These are phyloP conservation scores for Clarias fuscus DNA, from an alignment of 2,797 vertebrate genomes.

Conservation along the genomic window DNA sequence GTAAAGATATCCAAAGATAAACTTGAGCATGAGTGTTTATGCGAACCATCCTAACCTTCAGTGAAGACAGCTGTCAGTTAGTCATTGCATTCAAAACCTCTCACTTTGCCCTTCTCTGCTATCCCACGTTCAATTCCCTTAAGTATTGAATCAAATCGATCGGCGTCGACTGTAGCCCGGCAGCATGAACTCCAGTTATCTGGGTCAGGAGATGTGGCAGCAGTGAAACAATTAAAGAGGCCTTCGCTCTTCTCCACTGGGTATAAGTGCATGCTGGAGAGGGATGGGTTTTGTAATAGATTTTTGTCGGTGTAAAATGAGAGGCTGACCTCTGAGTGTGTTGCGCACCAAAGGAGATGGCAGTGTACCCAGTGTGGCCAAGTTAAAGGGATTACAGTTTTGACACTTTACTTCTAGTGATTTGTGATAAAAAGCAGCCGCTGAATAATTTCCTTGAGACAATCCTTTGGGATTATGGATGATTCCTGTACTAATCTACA, in stretches of 20 bases:
- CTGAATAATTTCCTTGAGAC: slow-evolving; percentile 57
- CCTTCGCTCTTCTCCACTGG: slow-evolving; percentile 63
- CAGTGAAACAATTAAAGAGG: slow-evolving; percentile 79
- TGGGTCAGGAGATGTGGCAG: slow-evolving; percentile 63
- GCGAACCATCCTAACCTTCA: slow-evolving; percentile 26
- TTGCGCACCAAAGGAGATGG: slow-evolving; percentile 41
- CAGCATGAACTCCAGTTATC: slow-evolving; percentile 63
- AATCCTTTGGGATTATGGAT: slow-evolving; percentile 62
- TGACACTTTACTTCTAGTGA: slow-evolving; percentile 67
- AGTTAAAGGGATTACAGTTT: slow-evolving; percentile 71
- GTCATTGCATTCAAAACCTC: slow-evolving; percentile 46
- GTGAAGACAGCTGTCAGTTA: slow-evolving; percentile 40
- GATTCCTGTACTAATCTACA: neutral
- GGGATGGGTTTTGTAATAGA: slow-evolving; percentile 79
- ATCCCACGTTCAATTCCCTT: slow-evolving; percentile 29
- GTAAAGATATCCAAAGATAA: slow-evolving; percentile 8
- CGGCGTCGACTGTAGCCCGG: slow-evolving; percentile 55
- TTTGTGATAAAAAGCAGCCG: slow-evolving; percentile 60
- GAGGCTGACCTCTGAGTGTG: slow-evolving; percentile 73
- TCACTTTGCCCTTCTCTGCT: slow-evolving; percentile 33
- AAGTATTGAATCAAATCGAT: slow-evolving; percentile 58
- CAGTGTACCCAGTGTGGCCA: slow-evolving; percentile 60
- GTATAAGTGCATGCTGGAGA: slow-evolving; percentile 67
- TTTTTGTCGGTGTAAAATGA: slow-evolving; percentile 80
- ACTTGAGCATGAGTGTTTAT: slow-evolving; percentile 1